A percentile compares a stretch with the other conserved stretches of the same genome.
phyloP scores from a whole-genome alignment of 2,113 vertebrate species.

The Columba livia region DNA sequence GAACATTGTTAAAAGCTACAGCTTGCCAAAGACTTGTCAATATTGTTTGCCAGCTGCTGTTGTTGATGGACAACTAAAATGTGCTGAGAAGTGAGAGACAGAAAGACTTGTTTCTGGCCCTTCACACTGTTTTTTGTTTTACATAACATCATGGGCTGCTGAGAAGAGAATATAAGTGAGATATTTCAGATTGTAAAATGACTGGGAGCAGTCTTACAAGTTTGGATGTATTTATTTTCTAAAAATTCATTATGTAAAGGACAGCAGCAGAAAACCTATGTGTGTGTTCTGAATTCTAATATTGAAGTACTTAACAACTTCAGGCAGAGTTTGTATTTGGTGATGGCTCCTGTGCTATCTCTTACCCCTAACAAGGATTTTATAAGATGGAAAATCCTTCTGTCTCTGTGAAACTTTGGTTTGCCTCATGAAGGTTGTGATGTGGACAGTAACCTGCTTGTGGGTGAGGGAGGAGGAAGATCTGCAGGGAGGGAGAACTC shows the following conservation, averaged over 20 bases:
- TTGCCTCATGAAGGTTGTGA: background rate
- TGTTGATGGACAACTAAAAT: background rate
- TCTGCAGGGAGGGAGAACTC: fast-evolving
- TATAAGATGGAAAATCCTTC: background rate
- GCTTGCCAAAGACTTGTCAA: background rate
- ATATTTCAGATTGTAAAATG: background rate
- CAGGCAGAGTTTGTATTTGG: background rate
- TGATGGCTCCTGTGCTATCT: background rate
- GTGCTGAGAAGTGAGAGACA: background rate
- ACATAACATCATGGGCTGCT: background rate
- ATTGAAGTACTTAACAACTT: background rate
- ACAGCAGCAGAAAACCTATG: background rate
- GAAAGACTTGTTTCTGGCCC: background rate
- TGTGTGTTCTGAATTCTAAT: background rate
- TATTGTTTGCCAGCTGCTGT: background rate
- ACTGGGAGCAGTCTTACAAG: background rate
- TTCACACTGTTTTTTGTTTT: background rate
- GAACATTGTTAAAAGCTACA: background rate
- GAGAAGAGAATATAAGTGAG: background rate
- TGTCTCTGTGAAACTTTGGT: background rate
- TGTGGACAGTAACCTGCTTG: too few relatives aligned
- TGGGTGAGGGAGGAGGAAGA: background rate
- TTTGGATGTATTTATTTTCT: background rate
- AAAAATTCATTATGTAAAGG: background rate
- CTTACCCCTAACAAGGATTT: background rate